These are phyloP conservation scores for Pseudopipra pipra DNA, from an alignment of 2,113 vertebrate genomes.

Conservation along the genomic window DNA sequence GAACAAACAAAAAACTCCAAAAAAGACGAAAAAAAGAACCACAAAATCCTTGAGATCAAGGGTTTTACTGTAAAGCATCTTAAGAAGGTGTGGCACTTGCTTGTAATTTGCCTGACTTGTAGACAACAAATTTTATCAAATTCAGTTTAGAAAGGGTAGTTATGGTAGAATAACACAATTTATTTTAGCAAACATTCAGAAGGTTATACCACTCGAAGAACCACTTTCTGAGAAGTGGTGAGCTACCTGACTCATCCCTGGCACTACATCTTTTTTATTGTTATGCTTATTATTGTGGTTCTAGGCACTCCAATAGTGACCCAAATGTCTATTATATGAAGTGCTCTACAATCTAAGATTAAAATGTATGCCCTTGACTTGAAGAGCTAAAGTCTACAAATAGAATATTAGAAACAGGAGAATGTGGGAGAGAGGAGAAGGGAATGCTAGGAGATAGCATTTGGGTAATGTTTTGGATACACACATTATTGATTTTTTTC, in stretches of 20 bases:
- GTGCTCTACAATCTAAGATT: neutral
- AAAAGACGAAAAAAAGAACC: neutral
- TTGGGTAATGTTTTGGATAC: neutral
- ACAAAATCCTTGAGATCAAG: neutral
- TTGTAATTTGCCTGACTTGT: neutral
- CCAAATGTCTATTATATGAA: neutral
- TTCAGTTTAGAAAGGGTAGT: neutral
- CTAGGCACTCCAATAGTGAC: neutral
- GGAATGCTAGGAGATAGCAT: neutral
- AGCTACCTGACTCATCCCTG: neutral
- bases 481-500: neutral
- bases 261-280: neutral
- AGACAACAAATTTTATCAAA: neutral
- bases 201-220: neutral
- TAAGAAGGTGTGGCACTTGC: neutral
- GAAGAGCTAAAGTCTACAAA: neutral
- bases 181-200: neutral
- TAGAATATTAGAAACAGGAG: neutral
- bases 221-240: neutral
- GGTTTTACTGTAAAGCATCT: neutral
- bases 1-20: neutral
- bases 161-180: neutral
- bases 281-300: neutral
- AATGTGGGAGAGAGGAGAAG: neutral
- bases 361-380: neutral